phyloP scores from a whole-genome alignment of 2,888 invertebrate species.

The Sepioteuthis lessoniana region DNA sequence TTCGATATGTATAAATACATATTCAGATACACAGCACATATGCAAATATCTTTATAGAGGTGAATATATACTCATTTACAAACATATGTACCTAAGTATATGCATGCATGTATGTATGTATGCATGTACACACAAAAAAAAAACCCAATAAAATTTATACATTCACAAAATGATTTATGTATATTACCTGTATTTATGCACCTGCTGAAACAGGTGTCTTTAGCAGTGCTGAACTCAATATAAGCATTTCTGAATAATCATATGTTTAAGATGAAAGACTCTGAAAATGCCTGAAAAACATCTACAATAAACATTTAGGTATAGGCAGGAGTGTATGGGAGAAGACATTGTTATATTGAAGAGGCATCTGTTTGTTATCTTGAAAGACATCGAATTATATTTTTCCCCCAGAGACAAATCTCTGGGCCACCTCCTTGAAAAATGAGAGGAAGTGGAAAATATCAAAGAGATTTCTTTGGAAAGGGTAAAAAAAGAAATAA shows the following conservation, averaged over 20 bases:
- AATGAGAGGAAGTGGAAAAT: constrained; percentile 2
- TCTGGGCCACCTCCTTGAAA: not conserved
- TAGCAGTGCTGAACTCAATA: not conserved
- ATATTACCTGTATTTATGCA: not conserved
- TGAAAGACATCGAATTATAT: constrained; percentile 5
- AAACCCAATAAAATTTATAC: not conserved
- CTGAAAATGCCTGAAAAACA: not conserved
- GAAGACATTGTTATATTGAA: constrained; percentile 33
- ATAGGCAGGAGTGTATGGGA: not conserved
- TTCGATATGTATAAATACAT: too few species aligned
- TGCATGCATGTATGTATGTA: not conserved
- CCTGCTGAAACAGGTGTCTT: not conserved
- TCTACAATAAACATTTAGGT: constrained; percentile 15
- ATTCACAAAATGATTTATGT: not conserved
- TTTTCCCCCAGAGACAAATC: constrained; percentile 5
- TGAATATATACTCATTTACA: not conserved
- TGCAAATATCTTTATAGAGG: too few species aligned
- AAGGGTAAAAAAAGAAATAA: not conserved
- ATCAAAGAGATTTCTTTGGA: constrained; percentile 33
- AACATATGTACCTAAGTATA: not conserved
- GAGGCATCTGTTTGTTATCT: constrained; percentile 11
- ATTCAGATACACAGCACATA: too few species aligned
- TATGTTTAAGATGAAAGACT: constrained; percentile 33
- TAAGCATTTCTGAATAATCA: not conserved
- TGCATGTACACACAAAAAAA: not conserved